Base-by-base conservation (phyloP, 2,797 vertebrate genomes). In the Chrysocyon brachyurus region DNA sequence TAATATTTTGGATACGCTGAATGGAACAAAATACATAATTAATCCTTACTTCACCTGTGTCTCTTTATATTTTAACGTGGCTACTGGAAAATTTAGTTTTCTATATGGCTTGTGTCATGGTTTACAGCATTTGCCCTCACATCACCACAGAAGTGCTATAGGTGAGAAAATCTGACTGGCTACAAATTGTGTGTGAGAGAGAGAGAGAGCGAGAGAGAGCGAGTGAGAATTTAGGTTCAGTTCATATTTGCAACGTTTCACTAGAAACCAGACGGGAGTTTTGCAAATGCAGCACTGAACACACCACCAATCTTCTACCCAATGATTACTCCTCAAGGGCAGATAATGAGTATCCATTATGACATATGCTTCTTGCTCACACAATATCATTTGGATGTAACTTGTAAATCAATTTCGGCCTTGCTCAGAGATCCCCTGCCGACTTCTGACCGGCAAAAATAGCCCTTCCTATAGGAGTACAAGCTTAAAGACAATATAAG, bases 241-340 rank as follows among this genome's bases (percentile, higher is more conserved):
- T 77, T 64, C 40, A 0, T 40, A 73, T 78, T 22, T 84, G 87
- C 87, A 63, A 73, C 26, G 31, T 90, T 73, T 96, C 66, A 49
- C 66, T 57, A 63, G 57, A n/a, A 33, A 49, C 92, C 92, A 98
- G 95, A 95, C 97, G 92, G 90, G 56, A 63, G 57, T 83, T 96
- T 79, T 96, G 97, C 96, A 92, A 64, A 85, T 17, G 46, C 85
- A 97, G 97, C 96, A 86, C 72, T 22, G 21, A 82, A 46, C 61
- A 90, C 49, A 95, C 92, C 59, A 52, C 82, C 97, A 49, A 92
- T 86, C 92, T 90, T 21, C 93, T 22, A 97, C 95, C 97, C 73
- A 40, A 2, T 94, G 92, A 96, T 96, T 97, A 92, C 19, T 83
- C 64, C 89, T 24, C 22, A 56, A 70, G 82, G 85, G 87, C 68